Evolutionary conservation across 2,888 invertebrate genomes (phyloP), one percentile per base, ranked within the genome.

Genomic region (Mythimna impura): DNA sequence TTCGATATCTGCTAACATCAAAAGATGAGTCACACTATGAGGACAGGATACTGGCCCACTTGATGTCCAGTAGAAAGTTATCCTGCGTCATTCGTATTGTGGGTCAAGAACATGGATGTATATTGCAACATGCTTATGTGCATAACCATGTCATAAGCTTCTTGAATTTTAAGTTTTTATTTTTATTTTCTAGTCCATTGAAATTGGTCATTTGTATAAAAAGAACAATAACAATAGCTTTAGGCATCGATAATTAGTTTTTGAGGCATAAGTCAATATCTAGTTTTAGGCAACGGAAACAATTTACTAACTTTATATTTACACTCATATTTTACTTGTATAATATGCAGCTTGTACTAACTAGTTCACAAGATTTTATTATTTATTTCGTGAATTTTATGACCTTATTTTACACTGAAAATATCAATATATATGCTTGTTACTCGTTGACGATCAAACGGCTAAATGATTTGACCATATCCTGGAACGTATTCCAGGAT

Each of bases 91-190:
- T 52, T 57, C 62, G 55, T 34, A 69, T 86, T 85, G 84, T 89
- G 72, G 89, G 91, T 89, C 92, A 90, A 86, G 87, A 81, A 74
- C 88, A 73, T 76, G 43, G 72, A 88, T 84, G 85, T 87, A 79
- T 81, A 78, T 88, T 71, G 78, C 70, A 81, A 84, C 81, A 78
- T 76, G 63, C 43, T 12, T 25, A 9, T 58, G 17, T 86, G 89
- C 84, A 87, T 88, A 79, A 79, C 64, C 8, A 0, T 73, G 22
- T 47, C 36, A 50, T 71, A n/a, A 25, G 43, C 34, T 43, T 14
- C 58, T 71, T 73, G 22, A 43, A 50, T 30, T 9, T n/a, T 12
- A 22, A 12, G 9, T 2, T 22, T 17, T n/a, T n/a, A 6, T n/a
- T 6, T 34, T 47, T 1, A 6, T n/a, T 9, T 34, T 47, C 0